Conservation (phyloP, 2,888 invertebrate species). For the Metacarcinus magister region DNA sequence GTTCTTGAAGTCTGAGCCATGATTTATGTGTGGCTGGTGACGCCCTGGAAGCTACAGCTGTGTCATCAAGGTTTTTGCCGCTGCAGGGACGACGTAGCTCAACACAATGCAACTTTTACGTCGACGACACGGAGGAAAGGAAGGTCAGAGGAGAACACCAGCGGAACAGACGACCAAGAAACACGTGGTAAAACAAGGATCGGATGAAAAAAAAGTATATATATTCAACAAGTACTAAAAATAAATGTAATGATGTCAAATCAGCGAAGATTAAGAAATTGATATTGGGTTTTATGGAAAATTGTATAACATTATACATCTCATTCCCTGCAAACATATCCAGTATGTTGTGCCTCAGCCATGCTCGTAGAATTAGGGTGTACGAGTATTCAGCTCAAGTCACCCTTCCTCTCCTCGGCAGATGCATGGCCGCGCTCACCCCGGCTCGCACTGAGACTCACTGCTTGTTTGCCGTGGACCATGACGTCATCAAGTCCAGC, state of each 20-base stretch:
- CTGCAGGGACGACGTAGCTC: constrained; percentile 63
- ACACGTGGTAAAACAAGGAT: background rate
- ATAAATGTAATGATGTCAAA: background rate
- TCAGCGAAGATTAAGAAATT: background rate
- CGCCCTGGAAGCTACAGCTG: constrained; percentile 68
- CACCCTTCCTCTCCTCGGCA: background rate
- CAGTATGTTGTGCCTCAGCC: background rate
- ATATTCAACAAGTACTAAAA: background rate
- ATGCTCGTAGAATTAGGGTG: background rate
- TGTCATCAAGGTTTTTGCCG: constrained; percentile 77
- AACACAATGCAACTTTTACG: constrained; percentile 76
- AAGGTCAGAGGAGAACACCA: background rate
- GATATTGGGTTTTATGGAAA: background rate
- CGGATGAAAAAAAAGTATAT: background rate
- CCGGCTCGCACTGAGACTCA: background rate
- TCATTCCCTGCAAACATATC: background rate
- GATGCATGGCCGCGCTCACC: background rate
- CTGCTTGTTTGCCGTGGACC: constrained; percentile 17
- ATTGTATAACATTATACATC: background rate
- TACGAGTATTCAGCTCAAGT: background rate
- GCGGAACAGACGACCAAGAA: background rate
- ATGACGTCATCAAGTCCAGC: constrained; percentile 33
- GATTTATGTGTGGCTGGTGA: constrained; percentile 68
- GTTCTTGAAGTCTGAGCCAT: constrained; percentile 52
- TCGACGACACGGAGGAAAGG: background rate